Base-by-base conservation (phyloP, 2,113 vertebrate genomes). In the Casuarius casuarius region DNA sequence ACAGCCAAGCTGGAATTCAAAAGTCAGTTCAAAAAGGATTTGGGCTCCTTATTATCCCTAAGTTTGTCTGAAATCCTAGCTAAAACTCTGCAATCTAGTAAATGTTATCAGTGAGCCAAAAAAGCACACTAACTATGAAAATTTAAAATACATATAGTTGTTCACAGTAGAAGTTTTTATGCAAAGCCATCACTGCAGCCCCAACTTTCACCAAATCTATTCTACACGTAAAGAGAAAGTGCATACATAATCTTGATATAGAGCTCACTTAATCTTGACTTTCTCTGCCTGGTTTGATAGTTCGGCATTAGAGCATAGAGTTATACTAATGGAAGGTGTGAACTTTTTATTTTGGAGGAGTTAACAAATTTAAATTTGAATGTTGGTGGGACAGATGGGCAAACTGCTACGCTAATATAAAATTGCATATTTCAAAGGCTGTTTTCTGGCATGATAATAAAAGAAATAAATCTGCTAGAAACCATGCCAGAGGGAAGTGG, bases 361-460 rank as follows among this genome's bases (percentile, higher is more conserved):
- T 77, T 83, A 51, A 91, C 86, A 68, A 91, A 92, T 54, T 91
- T 63, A 71, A 70, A 80, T 94, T 71, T 59, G 59, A 87, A 94
- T 35, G n/a, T 26, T 72, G 82, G 67, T n/a, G 31, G n/a, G 74
- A 95, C 92, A 95, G 95, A 96, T 95, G 94, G 94, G 67, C 59
- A 94, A 92, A 89, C 23, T 76, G 81, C 71, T 94, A 94, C 26
- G 31, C 68, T 85, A 74, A 87, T 93, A 91, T 66, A 89, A 94
- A 92, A 85, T 26, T 77, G 40, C 71, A 17, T 88, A 92, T 91
- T 94, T 95, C 75, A 94, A 96, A 96, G 87, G 46, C n/a, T 91
- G 62, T 40, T 94, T 92, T 87, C 87, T 94, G 89, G 84, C 89
- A 95, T 46, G 46, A 70, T 63, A 92, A 85, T 80, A 94, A 85